Percentiles rank a stretch among this genome's conserved stretches.
These are phyloP conservation scores for Microctonus hyperodae DNA, from an alignment of 2,888 invertebrate species.

Conservation along the genomic window DNA sequence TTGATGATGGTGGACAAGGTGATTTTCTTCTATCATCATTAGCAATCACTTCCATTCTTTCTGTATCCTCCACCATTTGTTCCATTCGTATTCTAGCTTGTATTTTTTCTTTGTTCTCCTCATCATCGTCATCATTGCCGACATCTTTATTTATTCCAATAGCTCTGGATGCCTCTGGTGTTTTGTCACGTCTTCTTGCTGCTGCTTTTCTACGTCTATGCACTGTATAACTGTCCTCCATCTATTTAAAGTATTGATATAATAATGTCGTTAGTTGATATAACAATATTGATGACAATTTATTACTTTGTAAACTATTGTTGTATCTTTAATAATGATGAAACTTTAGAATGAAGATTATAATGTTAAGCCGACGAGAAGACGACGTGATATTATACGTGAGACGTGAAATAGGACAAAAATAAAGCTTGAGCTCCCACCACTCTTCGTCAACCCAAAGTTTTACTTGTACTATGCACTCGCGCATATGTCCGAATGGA, in stretches of 20 bases:
- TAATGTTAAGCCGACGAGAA: slow-evolving; percentile 17
- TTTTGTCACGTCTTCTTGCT: slow-evolving; percentile 55
- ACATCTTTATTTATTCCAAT: slow-evolving; percentile 28
- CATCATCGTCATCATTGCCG: slow-evolving; percentile 34
- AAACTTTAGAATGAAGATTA: neutral
- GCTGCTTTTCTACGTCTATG: slow-evolving; percentile 57
- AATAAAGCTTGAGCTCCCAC: slow-evolving; percentile 59
- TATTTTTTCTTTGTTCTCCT: slow-evolving; percentile 52
- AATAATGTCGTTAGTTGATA: slow-evolving; percentile 2
- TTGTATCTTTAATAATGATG: neutral
- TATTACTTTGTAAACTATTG: neutral
- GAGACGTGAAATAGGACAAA: slow-evolving; percentile 45
- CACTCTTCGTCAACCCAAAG: slow-evolving; percentile 45
- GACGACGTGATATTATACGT: slow-evolving; percentile 5
- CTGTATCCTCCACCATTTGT: slow-evolving; percentile 58
- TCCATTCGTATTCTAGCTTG: slow-evolving; percentile 53
- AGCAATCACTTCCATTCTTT: slow-evolving; percentile 42
- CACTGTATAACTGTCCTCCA: slow-evolving; percentile 61
- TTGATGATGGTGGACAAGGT: neutral
- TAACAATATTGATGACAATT: neutral
- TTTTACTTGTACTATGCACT: slow-evolving; percentile 31
- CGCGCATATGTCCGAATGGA: slow-evolving; percentile 1
- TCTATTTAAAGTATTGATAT: too few relatives aligned
- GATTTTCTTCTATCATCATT: slow-evolving; percentile 26
- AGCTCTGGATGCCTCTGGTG: slow-evolving; percentile 51